Conservation (phyloP, 2,113 vertebrate genomes). For the Macrotus californicus region DNA sequence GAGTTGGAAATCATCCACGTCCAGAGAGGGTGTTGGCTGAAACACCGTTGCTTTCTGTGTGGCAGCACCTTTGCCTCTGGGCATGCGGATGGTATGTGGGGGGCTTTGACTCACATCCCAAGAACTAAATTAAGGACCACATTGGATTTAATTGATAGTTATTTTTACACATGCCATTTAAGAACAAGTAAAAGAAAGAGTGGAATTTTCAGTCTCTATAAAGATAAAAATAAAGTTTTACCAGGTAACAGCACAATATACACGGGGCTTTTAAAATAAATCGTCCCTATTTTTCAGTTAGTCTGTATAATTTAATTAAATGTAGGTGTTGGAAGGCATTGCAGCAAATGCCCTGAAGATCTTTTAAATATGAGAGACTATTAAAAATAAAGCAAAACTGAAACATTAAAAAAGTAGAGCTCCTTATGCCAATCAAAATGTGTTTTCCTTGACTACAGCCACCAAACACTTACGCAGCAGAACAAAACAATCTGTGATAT, state of each 20-base stretch:
- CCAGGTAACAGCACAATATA: conserved; percentile 47
- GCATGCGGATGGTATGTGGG: neutral
- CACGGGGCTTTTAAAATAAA: conserved; percentile 53
- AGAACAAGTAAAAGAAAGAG: conserved; percentile 32
- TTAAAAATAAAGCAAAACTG: conserved; percentile 25
- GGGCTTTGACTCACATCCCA: conserved; percentile 21
- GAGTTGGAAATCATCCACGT: neutral
- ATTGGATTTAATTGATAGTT: conserved; percentile 42
- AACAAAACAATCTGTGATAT: conserved; percentile 58
- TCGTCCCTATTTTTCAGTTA: conserved; percentile 5
- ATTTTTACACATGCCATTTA: conserved; percentile 38
- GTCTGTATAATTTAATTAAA: conserved; percentile 69
- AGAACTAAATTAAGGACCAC: conserved; percentile 47
- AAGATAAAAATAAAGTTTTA: conserved; percentile 44
- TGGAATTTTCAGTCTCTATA: neutral
- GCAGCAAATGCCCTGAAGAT: conserved; percentile 38
- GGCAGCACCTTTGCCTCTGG: neutral
- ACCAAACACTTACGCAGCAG: conserved; percentile 48
- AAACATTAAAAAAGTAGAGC: conserved; percentile 31
- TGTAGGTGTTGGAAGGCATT: conserved; percentile 55
- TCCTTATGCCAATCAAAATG: conserved; percentile 43
- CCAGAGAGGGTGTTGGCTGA: neutral
- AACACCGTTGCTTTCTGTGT: neutral
- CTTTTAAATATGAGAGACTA: neutral
- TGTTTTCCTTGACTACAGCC: conserved; percentile 53